Evolutionary conservation across 2,888 invertebrate genomes (phyloP).

Genomic region (Tetramorium bicarinatum): DNA sequence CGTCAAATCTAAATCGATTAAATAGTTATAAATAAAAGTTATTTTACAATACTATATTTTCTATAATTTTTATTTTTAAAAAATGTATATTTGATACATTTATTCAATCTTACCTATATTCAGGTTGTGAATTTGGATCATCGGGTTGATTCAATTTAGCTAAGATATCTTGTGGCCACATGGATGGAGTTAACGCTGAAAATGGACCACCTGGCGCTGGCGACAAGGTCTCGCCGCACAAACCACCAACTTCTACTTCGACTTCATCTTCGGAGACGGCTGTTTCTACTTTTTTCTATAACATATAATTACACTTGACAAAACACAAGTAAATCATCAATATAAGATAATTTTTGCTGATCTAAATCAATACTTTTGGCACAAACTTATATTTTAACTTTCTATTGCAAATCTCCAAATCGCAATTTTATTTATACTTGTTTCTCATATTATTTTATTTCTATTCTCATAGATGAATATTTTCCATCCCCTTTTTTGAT

Average conservation of each 20-base stretch:
- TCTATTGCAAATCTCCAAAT: not conserved
- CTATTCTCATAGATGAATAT: not conserved
- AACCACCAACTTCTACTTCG: constrained; percentile 90
- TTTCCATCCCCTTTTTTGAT: not conserved
- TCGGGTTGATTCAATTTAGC: constrained; percentile 94
- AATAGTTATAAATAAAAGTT: constrained; percentile 12
- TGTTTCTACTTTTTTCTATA: constrained; percentile 92
- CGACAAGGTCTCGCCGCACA: constrained; percentile 91
- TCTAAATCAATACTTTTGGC: not conserved
- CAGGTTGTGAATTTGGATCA: constrained; percentile 90
- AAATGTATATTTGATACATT: not conserved
- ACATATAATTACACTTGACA: constrained; percentile 38
- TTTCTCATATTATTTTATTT: too few relatives aligned
- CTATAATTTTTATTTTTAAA: not conserved
- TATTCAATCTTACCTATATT: constrained; percentile 88
- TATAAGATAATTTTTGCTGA: not conserved
- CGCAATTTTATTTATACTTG: not conserved
- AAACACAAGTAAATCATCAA: not conserved
- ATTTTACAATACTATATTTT: constrained; percentile 4
- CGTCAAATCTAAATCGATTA: constrained; percentile 91
- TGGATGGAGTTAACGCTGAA: constrained; percentile 97
- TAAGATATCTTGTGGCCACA: constrained; percentile 98
- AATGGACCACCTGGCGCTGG: constrained; percentile 96
- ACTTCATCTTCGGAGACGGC: constrained; percentile 93
- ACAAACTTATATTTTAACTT: not conserved